phyloP scores from a whole-genome alignment of 2,888 invertebrate species.

The Cyrtodaria siliqua region DNA sequence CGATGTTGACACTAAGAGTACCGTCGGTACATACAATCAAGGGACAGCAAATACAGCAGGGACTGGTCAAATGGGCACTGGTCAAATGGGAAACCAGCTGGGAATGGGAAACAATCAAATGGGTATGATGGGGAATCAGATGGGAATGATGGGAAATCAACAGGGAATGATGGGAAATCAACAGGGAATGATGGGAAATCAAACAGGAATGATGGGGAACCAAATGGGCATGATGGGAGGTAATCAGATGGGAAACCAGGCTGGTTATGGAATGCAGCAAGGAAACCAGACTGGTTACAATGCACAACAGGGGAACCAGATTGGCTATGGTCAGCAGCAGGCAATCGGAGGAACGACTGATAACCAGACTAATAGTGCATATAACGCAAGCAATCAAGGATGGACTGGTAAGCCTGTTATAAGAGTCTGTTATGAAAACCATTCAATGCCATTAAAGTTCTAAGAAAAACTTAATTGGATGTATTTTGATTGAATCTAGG shows the following conservation, averaged over 20 bases:
- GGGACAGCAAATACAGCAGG: background rate
- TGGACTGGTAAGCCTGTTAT: too few species aligned
- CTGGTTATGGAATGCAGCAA: slow-evolving; percentile 10
- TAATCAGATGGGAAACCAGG: slow-evolving; percentile 19
- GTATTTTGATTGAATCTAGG: too few species aligned
- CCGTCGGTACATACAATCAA: background rate
- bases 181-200: slow-evolving; percentile 24
- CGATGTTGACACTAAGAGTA: background rate
- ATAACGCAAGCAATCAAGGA: background rate
- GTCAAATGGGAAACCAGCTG: slow-evolving; percentile 26
- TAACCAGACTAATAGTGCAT: background rate
- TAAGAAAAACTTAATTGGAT: too few species aligned
- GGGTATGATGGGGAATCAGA: slow-evolving; percentile 28
- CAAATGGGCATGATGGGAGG: slow-evolving; percentile 13
- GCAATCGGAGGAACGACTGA: background rate
- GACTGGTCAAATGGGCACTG: slow-evolving; percentile 5
- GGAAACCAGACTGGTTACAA: background rate
- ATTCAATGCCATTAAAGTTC: too few species aligned
- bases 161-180: slow-evolving; percentile 20
- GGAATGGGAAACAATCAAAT: slow-evolving; percentile 17
- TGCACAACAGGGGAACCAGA: background rate
- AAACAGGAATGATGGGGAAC: slow-evolving; percentile 19
- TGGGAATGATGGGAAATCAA: slow-evolving; percentile 39
- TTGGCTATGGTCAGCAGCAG: background rate
- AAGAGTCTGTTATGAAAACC: too few species aligned